Evolutionary conservation across 2,888 invertebrate genomes (phyloP), one percentile per base, ranked within the genome.

Genomic region (Scaptomyza flava): DNA sequence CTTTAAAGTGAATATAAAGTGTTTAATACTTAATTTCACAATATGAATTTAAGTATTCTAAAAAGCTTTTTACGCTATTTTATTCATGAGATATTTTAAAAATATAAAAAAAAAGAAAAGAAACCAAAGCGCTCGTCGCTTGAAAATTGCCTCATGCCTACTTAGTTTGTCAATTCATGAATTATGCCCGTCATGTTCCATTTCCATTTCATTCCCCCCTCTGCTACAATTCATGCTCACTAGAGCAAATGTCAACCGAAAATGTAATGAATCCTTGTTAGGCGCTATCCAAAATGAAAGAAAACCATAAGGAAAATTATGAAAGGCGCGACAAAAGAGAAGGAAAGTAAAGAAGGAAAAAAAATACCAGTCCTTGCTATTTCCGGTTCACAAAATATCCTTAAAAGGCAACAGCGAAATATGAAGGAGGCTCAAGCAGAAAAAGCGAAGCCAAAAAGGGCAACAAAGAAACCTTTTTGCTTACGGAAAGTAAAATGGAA

Each of bases 181-280:
- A 67, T 67, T 67, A 67, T 58, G 65, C 65, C 54, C 48, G 54
- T 54, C 65, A 54, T 64, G 51, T 67, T 66, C 51, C 54, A 50
- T 51, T 63, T 27, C 36, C 47, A 65, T 66, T 65, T 14, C 65
- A 3, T 51, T 36, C 23, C 51, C 51, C 30, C 14, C 41, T 41
- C 17, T 9, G 36, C 50, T 6, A 41, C 46, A 58, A 59, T 67
- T 67, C 67, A 52, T 68, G 67, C 68, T 67, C 47, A 67, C 47
- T 53, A 67, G 68, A 68, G 68, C 68, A 68, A 68, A 68, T 53
- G 68, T 60, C 43, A 68, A 60, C 52, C 68, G 52, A 68, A 62
- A 68, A 68, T 69, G 69, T 62, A 69, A 69, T 69, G 69, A 62
- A 69, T 69, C 68, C 62, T 69, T 62, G 68, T 62, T 69, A 68